Base-by-base conservation (phyloP, 2,113 vertebrate species). In the Petroica traversi region DNA sequence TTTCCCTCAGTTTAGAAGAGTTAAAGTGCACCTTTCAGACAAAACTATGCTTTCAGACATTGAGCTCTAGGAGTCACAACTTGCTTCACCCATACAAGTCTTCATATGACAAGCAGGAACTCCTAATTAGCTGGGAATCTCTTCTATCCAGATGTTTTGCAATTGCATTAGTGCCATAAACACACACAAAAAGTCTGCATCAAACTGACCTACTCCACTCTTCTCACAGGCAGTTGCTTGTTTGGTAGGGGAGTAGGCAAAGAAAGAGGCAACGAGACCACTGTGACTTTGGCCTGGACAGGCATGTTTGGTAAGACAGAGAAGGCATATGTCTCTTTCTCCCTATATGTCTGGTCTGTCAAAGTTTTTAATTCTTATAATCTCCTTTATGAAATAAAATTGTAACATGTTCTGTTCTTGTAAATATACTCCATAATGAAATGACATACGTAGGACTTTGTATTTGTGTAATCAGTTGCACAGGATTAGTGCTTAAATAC, bases 401-500 rank as follows among this genome's bases (percentile, higher is more conserved):
- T 63, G 61, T 75, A 5, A 3, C 8, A 8, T 25, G 3, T 23
- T 72, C 2, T 48, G 1, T 41, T 67, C 14, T 34, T 57, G 28
- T 40, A 61, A 80, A 73, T 54, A 33, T 20, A 24, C 4, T 57
- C 9, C 23, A 7, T 33, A 57, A n/a, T 46, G 40, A 20, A 88
- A 57, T 34, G 0, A 34, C 8, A 40, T 62, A 49, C 0, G 3
- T 12, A 36, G 19, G 64, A 36, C 2, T 4, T 66, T 1, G 3
- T 40, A n/a, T 61, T 67, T 76, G 4, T 43, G 4, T 36, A 51
- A 51, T 28, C 8, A 9, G 5, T 55, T 77, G 8, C 22, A 79
- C 6, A 24, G 6, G 9, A 36, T 55, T 19, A 38, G 2, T 64
- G 55, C 3, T 74, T 66, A 62, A 52, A 54, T 49, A 4, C n/a